A percentile compares a stretch with the other conserved stretches of the same genome.
Evolutionary conservation across 2,113 vertebrate genomes (phyloP).

Genomic region (Lepidothrix coronata): DNA sequence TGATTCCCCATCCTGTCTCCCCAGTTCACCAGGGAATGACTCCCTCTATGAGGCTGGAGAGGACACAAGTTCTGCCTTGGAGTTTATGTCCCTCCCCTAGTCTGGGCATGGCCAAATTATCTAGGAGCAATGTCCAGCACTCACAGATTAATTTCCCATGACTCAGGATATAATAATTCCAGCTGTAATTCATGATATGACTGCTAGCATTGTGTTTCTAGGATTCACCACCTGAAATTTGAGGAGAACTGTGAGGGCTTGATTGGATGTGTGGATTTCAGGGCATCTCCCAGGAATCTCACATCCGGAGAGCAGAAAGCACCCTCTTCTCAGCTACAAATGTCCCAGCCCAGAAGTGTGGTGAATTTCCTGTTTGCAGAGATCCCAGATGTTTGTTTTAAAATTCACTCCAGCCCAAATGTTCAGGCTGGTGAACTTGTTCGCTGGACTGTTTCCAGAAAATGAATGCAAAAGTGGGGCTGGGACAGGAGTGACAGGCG

Average conservation of each 20-base stretch:
- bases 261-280: not conserved
- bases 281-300: not conserved
- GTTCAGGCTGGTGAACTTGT: not conserved
- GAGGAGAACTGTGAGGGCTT: not conserved
- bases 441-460: not conserved
- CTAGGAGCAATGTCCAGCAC: not conserved
- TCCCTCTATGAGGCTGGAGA: not conserved
- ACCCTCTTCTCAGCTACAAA: not conserved
- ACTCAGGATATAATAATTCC: not conserved
- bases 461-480: not conserved
- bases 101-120: not conserved
- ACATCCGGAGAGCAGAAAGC: accelerated
- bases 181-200: not conserved
- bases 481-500: not conserved
- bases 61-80: not conserved
- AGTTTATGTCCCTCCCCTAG: not conserved
- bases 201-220: not conserved
- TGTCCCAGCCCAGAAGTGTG: not conserved
- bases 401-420: not conserved
- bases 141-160: constrained; percentile 39
- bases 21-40: not conserved
- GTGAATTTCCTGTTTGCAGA: constrained; percentile 36
- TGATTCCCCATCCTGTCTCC: accelerated
- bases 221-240: constrained; percentile 24
- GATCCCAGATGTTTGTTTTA: constrained; percentile 41